Base-by-base conservation (phyloP, 2,888 invertebrate genomes). In the Cephus runcator region DNA sequence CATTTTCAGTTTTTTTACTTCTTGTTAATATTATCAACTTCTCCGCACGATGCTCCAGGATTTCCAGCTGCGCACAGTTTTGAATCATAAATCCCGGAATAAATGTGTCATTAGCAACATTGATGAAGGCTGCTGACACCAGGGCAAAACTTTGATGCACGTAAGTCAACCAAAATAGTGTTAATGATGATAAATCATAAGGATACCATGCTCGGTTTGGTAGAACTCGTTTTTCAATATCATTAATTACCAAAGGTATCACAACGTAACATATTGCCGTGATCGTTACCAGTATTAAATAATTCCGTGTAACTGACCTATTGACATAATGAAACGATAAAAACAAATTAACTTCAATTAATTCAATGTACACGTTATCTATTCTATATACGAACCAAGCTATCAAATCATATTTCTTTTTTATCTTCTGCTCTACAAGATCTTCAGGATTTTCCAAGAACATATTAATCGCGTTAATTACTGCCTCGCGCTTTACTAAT, bases 21-120 rank as follows among this genome's bases (percentile, higher is more conserved):
- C 23, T 56, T 23, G 56, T 9, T 6, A 56, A 56, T 56, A 56
- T 56, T 56, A 56, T 56, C 23, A 77, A 34, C 11, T 80, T 80
- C 68, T 77, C 33, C 23, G 83, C 79, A 2, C 85, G 83, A 76
- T 82, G 71, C 68, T 83, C 81, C 23, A 85, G 75, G 31, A 85
- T 81, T 69, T 79, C 77, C 1, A 85, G 15, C 36, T 83, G 84
- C 0, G 79, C 81, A 36, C 81, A 78, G 0, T 77, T 77, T 73
- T 80, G 79, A 23, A 80, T 78, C 81, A 81, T 81, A 2, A 81
- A 79, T 31, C 81, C 81, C 11, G 78, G 74, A 11, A 81, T 76
- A 6, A 79, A 33, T 12, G 78, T 77, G 33, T 81, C 81, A 1
- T 73, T 75, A 12, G 78, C 79, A 1, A 30, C 78, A 23, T 80